phyloP scores from a whole-genome alignment of 2,888 invertebrate species.

The Perithous albicinctus region DNA sequence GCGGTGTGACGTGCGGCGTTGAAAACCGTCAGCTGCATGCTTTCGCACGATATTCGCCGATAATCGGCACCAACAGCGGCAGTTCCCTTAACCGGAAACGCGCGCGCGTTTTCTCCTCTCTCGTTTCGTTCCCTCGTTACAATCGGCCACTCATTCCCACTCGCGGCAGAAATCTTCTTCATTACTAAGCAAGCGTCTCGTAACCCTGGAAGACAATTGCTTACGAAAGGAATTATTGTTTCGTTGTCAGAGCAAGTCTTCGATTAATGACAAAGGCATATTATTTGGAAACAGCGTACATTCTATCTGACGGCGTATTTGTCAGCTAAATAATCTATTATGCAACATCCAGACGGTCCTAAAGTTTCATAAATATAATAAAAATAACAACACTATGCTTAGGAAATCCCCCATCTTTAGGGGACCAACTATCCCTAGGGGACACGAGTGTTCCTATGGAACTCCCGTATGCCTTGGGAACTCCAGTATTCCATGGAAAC shows the following conservation, averaged over 20 bases:
- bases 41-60: slow-evolving; percentile 82
- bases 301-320: not conserved
- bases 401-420: too few relatives aligned
- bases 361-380: too few relatives aligned
- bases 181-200: slow-evolving; percentile 38
- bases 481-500: too few relatives aligned
- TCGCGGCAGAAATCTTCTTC: slow-evolving; percentile 35
- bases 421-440: too few relatives aligned
- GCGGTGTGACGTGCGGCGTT: slow-evolving; percentile 65
- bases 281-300: not conserved
- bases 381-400: too few relatives aligned
- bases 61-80: slow-evolving; percentile 75
- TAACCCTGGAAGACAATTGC: slow-evolving; percentile 47
- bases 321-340: not conserved
- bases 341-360: not conserved
- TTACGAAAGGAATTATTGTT: slow-evolving; percentile 40
- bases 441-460: too few relatives aligned
- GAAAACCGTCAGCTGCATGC: slow-evolving; percentile 81
- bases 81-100: slow-evolving; percentile 47
- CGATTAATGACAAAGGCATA: not conserved
- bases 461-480: too few relatives aligned
- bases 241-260: slow-evolving; percentile 7
- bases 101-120: slow-evolving; percentile 37
- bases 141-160: slow-evolving; percentile 14
- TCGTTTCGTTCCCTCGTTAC: slow-evolving; percentile 55